These are phyloP conservation scores for Margarornis squamiger DNA, from an alignment of 2,797 vertebrate genomes.

Conservation along the genomic window DNA sequence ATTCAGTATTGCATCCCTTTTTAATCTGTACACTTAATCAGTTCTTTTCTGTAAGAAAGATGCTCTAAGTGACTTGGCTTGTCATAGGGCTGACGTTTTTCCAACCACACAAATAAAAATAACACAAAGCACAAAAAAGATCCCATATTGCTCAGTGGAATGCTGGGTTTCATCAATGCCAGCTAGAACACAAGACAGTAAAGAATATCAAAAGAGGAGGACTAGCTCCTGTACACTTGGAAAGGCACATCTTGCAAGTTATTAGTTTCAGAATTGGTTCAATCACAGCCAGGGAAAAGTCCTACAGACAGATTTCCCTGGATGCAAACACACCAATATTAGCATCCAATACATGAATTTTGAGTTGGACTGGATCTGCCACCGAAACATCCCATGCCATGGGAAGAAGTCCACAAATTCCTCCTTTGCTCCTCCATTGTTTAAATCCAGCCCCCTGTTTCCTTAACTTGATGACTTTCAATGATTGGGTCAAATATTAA, in stretches of 20 bases:
- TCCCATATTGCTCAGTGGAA: background rate
- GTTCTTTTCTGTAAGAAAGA: background rate
- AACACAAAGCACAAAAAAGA: background rate
- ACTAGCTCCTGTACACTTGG: background rate
- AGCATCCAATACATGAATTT: background rate
- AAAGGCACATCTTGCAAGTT: background rate
- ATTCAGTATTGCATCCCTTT: background rate
- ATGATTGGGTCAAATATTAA: background rate
- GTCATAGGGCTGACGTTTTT: background rate
- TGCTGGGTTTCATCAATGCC: background rate
- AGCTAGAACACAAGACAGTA: background rate
- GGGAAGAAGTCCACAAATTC: background rate
- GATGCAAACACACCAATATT: background rate
- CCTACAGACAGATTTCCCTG: background rate
- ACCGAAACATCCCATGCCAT: background rate
- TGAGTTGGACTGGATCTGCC: background rate
- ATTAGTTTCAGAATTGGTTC: background rate
- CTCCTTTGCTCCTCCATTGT: fast-evolving
- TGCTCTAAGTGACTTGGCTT: background rate
- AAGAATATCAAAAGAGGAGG: background rate
- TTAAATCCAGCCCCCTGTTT: background rate
- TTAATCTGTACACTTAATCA: background rate
- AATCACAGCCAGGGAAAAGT: background rate
- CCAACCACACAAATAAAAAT: background rate
- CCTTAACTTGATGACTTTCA: background rate